phyloP scores from a whole-genome alignment of 1,140 invertebrate genomes.

The Drosophila varians region DNA sequence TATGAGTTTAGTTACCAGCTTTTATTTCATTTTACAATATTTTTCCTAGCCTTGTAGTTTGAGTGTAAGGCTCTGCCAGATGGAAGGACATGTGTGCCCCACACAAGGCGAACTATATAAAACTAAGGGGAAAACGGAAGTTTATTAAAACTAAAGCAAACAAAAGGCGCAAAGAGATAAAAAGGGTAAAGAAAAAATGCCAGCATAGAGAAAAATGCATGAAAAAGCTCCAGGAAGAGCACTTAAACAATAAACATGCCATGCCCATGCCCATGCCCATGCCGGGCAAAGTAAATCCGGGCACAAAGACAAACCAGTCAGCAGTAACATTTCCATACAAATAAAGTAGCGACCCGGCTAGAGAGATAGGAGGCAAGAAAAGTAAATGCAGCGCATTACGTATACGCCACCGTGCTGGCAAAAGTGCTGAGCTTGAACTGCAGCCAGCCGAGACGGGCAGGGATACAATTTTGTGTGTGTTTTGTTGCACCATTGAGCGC shows the following conservation, averaged over 20 bases:
- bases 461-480: slow-evolving; percentile 65
- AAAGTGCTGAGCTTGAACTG: slow-evolving; percentile 35
- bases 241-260: slow-evolving; percentile 56
- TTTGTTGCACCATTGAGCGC: slow-evolving; percentile 79
- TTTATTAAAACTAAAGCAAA: slow-evolving; percentile 74
- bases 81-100: slow-evolving; percentile 55
- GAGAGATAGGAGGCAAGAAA: slow-evolving; percentile 4
- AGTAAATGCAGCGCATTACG: slow-evolving; percentile 59
- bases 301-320: slow-evolving; percentile 13
- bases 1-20: too few relatives aligned
- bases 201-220: slow-evolving; percentile 26
- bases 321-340: slow-evolving; percentile 46
- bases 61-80: slow-evolving; percentile 9
- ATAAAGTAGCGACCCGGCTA: slow-evolving; percentile 19
- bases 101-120: slow-evolving; percentile 57
- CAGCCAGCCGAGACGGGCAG: slow-evolving; percentile 42
- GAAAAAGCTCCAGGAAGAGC: slow-evolving; percentile 44
- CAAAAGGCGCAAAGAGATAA: slow-evolving; percentile 37
- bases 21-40: not conserved
- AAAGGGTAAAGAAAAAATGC: slow-evolving; percentile 8
- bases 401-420: slow-evolving; percentile 43
- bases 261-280: slow-evolving; percentile 12
- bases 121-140: slow-evolving; percentile 68
- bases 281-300: slow-evolving; percentile 40
- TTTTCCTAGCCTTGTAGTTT: not conserved